A percentile compares a stretch with the other conserved stretches of the same genome.
Conservation (phyloP, 2,797 vertebrate species). For the Thunnus albacares region DNA sequence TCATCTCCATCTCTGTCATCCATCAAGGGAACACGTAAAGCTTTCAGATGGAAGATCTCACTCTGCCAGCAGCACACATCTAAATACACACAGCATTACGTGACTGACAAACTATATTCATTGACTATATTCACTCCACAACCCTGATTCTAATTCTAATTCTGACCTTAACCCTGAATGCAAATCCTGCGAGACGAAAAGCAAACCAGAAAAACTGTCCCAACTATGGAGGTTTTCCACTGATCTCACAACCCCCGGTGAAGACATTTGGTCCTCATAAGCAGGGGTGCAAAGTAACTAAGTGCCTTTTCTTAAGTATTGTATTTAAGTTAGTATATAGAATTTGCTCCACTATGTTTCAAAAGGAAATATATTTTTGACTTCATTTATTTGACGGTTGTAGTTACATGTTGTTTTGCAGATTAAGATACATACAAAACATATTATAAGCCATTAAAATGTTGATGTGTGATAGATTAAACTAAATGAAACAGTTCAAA, state of each 20-base stretch:
- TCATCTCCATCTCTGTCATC: conserved; percentile 43
- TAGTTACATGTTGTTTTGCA: background rate
- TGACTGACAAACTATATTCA: conserved; percentile 3
- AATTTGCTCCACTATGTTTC: background rate
- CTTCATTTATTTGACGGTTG: background rate
- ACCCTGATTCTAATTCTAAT: no score
- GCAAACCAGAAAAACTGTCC: background rate
- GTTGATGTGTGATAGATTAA: no score
- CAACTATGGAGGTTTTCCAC: background rate
- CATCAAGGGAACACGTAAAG: conserved; percentile 23
- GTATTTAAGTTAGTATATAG: no score
- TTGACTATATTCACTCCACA: background rate
- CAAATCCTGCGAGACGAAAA: conserved; percentile 13
- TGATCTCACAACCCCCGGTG: background rate
- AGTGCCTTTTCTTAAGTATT: background rate
- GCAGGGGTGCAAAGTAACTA: background rate
- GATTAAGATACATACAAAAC: background rate
- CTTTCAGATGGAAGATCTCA: background rate
- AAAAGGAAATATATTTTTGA: background rate
- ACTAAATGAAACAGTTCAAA: no score
- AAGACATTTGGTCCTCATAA: background rate
- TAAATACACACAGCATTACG: conserved; percentile 20
- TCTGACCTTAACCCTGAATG: background rate
- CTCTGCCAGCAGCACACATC: background rate
- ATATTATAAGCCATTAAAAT: background rate